Percentiles rank a stretch among this genome's conserved stretches.
Evolutionary conservation across 2,888 invertebrate species (phyloP).

Genomic region (Sphecodes monilicornis): DNA sequence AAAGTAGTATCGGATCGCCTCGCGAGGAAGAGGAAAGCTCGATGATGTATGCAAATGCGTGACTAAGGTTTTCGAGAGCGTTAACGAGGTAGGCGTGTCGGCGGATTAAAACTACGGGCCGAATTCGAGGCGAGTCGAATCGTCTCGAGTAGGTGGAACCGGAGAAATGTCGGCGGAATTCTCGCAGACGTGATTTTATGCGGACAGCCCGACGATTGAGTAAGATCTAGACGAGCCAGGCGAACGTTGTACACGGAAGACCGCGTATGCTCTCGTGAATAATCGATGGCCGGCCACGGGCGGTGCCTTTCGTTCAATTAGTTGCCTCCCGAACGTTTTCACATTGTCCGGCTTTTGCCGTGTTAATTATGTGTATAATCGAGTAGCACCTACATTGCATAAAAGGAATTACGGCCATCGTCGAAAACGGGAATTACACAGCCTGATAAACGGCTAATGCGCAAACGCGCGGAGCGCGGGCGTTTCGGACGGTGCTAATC

Average conservation of each 20-base stretch:
- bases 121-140: not conserved
- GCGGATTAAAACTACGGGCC: not conserved
- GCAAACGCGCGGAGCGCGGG: too few relatives aligned
- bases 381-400: not conserved
- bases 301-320: not conserved
- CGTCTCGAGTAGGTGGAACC: not conserved
- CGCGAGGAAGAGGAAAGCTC: slow-evolving; percentile 9
- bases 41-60: not conserved
- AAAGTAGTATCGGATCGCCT: slow-evolving; percentile 20
- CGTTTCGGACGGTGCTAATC: not conserved
- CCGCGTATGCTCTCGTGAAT: not conserved
- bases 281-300: not conserved
- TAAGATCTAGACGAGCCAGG: not conserved
- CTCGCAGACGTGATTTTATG: not conserved
- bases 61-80: slow-evolving; percentile 13
- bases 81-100: slow-evolving; percentile 19
- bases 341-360: not conserved
- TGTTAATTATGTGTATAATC: slow-evolving; percentile 2
- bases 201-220: not conserved
- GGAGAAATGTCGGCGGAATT: not conserved
- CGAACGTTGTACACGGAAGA: not conserved
- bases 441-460: not conserved
- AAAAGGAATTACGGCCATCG: not conserved
- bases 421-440: not conserved
- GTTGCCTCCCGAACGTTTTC: not conserved